These are phyloP conservation scores for Cenopis cana DNA, from an alignment of 2,888 invertebrate species.

Conservation along the genomic window DNA sequence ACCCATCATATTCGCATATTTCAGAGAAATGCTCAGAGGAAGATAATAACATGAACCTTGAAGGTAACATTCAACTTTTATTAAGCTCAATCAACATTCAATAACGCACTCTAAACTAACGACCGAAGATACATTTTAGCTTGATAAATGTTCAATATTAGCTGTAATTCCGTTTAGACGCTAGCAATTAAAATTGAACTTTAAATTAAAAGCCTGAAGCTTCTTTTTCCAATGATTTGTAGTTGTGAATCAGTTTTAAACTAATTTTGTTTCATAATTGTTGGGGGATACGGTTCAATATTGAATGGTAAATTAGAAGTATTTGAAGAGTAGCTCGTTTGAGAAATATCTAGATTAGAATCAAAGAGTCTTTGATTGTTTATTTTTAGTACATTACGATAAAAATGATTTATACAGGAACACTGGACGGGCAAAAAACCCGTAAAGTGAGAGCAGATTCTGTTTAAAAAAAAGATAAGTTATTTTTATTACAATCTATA, in stretches of 20 bases:
- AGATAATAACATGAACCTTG: constrained; percentile 9
- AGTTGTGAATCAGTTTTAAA: neutral
- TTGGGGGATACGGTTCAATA: constrained; percentile 3
- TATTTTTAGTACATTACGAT: constrained; percentile 27
- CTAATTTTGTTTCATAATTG: neutral
- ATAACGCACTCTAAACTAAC: neutral
- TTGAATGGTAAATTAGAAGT: constrained; percentile 4
- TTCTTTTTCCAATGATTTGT: neutral
- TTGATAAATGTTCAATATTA: neutral
- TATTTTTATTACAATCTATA: no score
- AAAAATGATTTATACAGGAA: constrained; percentile 26
- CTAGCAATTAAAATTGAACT: neutral
- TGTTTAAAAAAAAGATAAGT: no score
- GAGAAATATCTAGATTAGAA: constrained; percentile 34
- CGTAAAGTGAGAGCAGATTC: neutral
- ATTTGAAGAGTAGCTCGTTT: neutral
- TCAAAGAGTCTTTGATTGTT: constrained; percentile 30
- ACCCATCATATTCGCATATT: constrained; percentile 1
- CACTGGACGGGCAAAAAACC: neutral
- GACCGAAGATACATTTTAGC: constrained; percentile 3
- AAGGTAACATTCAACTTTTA: constrained; percentile 14
- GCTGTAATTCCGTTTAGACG: neutral
- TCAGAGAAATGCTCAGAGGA: constrained; percentile 7
- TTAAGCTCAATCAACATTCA: neutral
- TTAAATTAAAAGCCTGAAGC: neutral